Percentiles rank a stretch among this genome's conserved stretches.
Evolutionary conservation across 2,113 vertebrate species (phyloP).

Genomic region (Ancistrus triradiatus): DNA sequence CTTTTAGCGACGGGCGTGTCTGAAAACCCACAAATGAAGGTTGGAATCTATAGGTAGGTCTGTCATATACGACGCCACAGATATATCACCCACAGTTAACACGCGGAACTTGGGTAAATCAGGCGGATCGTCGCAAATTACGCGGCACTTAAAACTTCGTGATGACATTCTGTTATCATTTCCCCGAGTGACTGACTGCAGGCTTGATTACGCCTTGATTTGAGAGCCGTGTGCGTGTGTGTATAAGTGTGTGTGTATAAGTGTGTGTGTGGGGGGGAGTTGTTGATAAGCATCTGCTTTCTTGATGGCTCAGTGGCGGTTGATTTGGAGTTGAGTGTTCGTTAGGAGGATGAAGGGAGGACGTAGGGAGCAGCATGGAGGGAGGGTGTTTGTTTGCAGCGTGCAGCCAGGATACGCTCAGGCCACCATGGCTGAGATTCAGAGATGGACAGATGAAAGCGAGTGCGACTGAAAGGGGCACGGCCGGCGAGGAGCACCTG

Average conservation of each 20-base stretch:
- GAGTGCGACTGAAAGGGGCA: conserved; percentile 44
- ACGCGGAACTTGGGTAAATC: conserved; percentile 10
- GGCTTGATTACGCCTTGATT: conserved; percentile 52
- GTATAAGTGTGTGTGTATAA: no score
- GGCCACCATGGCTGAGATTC: conserved; percentile 58
- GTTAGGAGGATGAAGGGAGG: not conserved
- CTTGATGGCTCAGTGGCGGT: conserved; percentile 52
- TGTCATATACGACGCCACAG: not conserved
- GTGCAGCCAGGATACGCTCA: conserved; percentile 49
- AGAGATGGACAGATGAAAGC: conserved; percentile 57
- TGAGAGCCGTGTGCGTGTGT: conserved; percentile 28
- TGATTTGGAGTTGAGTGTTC: conserved; percentile 32
- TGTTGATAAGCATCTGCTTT: conserved; percentile 65
- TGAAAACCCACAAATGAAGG: no score
- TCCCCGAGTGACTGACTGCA: conserved; percentile 32
- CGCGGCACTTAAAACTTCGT: conserved; percentile 32
- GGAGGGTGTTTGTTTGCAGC: conserved; percentile 50
- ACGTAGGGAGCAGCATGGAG: no score
- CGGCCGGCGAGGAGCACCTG: conserved; percentile 61
- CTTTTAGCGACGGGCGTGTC: no score
- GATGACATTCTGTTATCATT: conserved; percentile 19
- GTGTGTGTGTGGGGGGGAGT: no score
- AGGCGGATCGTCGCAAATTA: conserved; percentile 19
- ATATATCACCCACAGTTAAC: not conserved
- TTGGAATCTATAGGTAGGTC: no score